Conservation (phyloP, 2,113 vertebrate genomes). For the Tamias sibiricus region DNA sequence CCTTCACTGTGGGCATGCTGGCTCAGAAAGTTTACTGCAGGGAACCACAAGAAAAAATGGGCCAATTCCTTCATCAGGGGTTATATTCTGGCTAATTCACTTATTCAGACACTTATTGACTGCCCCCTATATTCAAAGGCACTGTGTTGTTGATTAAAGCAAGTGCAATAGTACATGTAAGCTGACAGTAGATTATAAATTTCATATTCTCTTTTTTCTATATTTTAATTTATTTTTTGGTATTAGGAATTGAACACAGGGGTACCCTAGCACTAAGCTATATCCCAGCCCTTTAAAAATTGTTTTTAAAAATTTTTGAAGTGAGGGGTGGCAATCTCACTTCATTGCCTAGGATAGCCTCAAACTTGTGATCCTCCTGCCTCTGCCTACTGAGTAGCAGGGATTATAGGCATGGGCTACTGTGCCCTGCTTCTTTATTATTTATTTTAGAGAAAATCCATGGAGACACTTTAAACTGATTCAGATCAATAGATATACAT, state of each 20-base stretch:
- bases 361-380: too few relatives aligned
- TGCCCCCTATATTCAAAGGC: constrained; percentile 6
- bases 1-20: constrained; percentile 37
- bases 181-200: neutral
- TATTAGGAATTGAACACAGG: too few relatives aligned
- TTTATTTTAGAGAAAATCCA: too few relatives aligned
- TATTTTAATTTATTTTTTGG: neutral
- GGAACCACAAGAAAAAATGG: constrained; percentile 29
- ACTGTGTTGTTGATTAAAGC: neutral
- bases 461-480: constrained; percentile 9
- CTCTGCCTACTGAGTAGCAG: too few relatives aligned
- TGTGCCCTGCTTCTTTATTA: too few relatives aligned
- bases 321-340: too few relatives aligned
- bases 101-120: constrained; percentile 3
- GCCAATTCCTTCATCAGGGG: constrained; percentile 6
- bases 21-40: constrained; percentile 22
- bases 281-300: too few relatives aligned
- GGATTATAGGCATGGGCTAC: too few relatives aligned
- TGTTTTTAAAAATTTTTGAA: too few relatives aligned
- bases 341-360: too few relatives aligned
- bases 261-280: too few relatives aligned
- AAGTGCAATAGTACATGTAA: neutral
- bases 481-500: neutral
- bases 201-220: neutral
- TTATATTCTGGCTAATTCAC: neutral